Evolutionary conservation across 2,113 vertebrate species (phyloP).

Genomic region (Pygoscelis antarcticus): DNA sequence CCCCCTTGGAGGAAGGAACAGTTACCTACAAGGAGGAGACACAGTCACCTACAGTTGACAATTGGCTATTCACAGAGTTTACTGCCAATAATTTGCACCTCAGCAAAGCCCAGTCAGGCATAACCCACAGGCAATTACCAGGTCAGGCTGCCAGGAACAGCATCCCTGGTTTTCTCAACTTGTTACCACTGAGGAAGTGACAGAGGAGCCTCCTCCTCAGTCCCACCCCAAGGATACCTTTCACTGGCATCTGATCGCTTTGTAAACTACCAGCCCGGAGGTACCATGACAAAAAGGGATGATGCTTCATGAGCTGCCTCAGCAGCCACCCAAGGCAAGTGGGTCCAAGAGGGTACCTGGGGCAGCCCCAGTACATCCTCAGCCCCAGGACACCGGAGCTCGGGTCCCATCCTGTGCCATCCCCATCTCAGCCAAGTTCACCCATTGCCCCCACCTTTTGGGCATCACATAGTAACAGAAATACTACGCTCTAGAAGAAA

Average conservation of each 20-base stretch:
- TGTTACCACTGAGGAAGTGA: rapidly evolving
- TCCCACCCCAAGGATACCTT: neutral
- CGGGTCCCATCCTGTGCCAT: neutral
- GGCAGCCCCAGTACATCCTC: neutral
- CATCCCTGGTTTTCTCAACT: too few relatives aligned
- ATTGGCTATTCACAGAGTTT: neutral
- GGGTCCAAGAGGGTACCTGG: neutral
- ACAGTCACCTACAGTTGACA: neutral
- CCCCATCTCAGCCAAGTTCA: neutral
- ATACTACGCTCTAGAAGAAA: neutral
- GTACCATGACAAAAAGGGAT: neutral
- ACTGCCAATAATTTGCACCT: neutral
- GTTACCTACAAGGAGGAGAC: neutral
- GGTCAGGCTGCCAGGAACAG: neutral
- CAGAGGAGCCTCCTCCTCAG: neutral
- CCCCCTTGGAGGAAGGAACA: neutral
- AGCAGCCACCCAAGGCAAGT: neutral
- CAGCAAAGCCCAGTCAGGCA: rapidly evolving
- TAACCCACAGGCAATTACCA: neutral
- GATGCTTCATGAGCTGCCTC: neutral
- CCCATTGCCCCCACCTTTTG: rapidly evolving
- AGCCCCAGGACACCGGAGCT: neutral
- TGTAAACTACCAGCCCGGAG: neutral
- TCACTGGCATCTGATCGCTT: neutral
- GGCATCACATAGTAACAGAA: neutral